Conservation (phyloP, 2,113 vertebrate species). For the mouse (Mus musculus) region GRCm39 chr10:75062001-75062500, state of each 20-base stretch:
- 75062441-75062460: slow-evolving; percentile 21
- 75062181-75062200: slow-evolving; percentile 65
- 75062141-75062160: slow-evolving; percentile 58
- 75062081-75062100: background rate
- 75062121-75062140: slow-evolving; percentile 64
- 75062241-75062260: background rate
- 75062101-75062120: slow-evolving; percentile 5
- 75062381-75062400: no score
- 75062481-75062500: background rate
- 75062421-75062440: slow-evolving; percentile 47
- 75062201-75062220: slow-evolving; percentile 48
- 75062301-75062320: no score
- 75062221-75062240: slow-evolving; percentile 42
- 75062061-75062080: background rate
- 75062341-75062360: background rate
- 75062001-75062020: background rate
- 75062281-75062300: background rate
- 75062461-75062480: background rate
- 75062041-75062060: background rate
- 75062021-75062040: background rate
- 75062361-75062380: background rate
- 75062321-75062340: background rate
- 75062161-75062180: background rate
- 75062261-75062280: background rate
- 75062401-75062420: no score